Percentiles rank a stretch among this genome's conserved stretches.
Conservation (phyloP, 2,113 vertebrate genomes). For the Stegastes partitus region DNA sequence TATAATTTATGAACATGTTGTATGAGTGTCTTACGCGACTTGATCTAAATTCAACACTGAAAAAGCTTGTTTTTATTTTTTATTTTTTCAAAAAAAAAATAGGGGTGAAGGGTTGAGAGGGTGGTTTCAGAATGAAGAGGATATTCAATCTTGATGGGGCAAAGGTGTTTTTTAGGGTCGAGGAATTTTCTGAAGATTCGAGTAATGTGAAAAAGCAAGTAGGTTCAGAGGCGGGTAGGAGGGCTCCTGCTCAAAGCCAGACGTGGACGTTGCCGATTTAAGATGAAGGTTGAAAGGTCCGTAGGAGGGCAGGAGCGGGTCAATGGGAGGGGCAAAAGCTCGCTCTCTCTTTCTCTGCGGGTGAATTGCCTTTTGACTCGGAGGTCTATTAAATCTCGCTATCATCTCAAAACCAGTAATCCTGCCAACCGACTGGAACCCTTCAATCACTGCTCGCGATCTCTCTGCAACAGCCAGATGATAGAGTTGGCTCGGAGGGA, state of each 20-base stretch:
- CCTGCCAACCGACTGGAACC: conserved; percentile 67
- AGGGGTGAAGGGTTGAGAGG: not conserved
- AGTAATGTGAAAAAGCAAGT: conserved; percentile 41
- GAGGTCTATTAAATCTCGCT: conserved; percentile 76
- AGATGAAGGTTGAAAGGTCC: conserved; percentile 64
- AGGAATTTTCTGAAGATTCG: conserved; percentile 37
- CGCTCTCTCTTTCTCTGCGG: conserved; percentile 23
- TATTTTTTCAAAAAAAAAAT: not conserved
- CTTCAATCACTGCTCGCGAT: conserved; percentile 71
- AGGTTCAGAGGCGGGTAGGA: conserved; percentile 8
- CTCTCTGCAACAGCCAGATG: conserved; percentile 58
- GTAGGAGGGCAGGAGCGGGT: conserved; percentile 45
- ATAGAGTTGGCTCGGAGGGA: conserved; percentile 38
- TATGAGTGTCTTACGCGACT: not conserved
- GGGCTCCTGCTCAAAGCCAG: conserved; percentile 30
- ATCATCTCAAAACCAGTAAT: conserved; percentile 77
- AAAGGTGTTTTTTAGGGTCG: conserved; percentile 23
- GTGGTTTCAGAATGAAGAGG: not conserved
- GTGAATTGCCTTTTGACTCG: conserved; percentile 59
- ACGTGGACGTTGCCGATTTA: conserved; percentile 1
- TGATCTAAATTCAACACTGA: not conserved
- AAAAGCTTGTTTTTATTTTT: not conserved
- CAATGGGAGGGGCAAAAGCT: conserved; percentile 57
- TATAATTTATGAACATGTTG: not conserved
- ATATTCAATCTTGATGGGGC: conserved; percentile 21